phyloP scores from a whole-genome alignment of 1,140 invertebrate species.

The Bombus terrestris region DNA sequence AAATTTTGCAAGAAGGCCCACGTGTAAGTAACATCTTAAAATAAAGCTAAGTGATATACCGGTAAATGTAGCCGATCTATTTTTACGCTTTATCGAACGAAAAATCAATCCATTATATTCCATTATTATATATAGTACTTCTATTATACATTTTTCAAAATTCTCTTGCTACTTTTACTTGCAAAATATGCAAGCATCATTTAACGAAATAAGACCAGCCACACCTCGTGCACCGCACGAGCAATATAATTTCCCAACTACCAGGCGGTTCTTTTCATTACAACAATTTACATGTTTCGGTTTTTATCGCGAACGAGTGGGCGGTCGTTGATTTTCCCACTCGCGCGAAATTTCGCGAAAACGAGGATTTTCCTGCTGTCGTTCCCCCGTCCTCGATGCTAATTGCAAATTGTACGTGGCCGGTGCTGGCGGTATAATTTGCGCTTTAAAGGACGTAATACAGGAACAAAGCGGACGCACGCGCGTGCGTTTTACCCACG shows the following conservation, averaged over 20 bases:
- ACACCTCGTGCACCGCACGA: too few relatives aligned
- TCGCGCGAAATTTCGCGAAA: neutral
- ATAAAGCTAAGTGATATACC: too few relatives aligned
- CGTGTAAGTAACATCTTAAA: too few relatives aligned
- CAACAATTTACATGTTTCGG: neutral
- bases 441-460: neutral
- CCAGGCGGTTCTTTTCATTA: neutral
- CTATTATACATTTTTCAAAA: too few relatives aligned
- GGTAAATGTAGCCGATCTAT: too few relatives aligned
- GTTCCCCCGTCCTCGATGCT: neutral
- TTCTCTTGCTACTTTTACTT: neutral
- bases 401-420: constrained; percentile 7
- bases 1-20: too few relatives aligned
- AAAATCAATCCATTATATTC: too few relatives aligned
- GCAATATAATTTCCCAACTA: neutral
- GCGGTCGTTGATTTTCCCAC: neutral
- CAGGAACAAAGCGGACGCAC: neutral
- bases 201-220: neutral
- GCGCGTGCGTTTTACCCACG: neutral
- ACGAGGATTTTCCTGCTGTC: neutral
- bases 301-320: neutral
- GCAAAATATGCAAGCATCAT: neutral
- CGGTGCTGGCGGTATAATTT: neutral
- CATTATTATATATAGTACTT: too few relatives aligned
- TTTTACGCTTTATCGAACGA: too few relatives aligned